Base-by-base conservation (phyloP, 2,888 invertebrate genomes). In the Pharmacophagus antenor region DNA sequence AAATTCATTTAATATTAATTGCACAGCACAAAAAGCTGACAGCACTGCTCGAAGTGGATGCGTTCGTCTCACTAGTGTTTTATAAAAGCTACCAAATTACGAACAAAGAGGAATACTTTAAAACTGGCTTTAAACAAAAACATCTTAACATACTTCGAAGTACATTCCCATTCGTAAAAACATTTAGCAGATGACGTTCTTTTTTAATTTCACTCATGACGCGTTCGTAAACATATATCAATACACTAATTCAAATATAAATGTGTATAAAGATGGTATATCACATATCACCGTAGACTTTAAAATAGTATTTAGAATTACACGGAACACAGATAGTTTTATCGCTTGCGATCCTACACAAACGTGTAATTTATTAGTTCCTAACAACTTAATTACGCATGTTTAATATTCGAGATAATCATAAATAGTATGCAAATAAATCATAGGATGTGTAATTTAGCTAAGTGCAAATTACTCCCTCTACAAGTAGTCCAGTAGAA, bases 1-100 rank as follows among this genome's bases (percentile, higher is more conserved):
- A 56, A 56, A 61, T 56, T 61, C 56, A 25, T 61, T 61, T 61
- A 61, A 61, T 61, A 61, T 56, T 61, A 56, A 61, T 61, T 61
- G 15, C 56, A 20, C 8, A 27, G 31, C 44, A 27, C 20, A 56
- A 61, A 57, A 61, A 61, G 53, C 20, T 42, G 21, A 22, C 44
- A 54, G 47, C 56, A 22, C 55, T 60, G 31, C 54, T 47, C 60
- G 25, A n/a, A 47, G 41, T 37, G 41, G 51, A 50, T 25, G 51
- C 8, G 60, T 21, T 37, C 31, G 41, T 37, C 31, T 47, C 56
- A 20, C 50, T 20, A 6, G 47, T 25, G 51, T 55, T 61, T 56
- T 56, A 51, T 51, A 27, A n/a, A 50, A 37, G 25, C 27, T 8
- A 18, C 49, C 56, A 52, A 61, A 61, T 61, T 60, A 51, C 31